Percentiles rank a stretch among this genome's conserved stretches.
These are phyloP conservation scores for Drosophila anomelani DNA, from an alignment of 2,888 invertebrate genomes.

Conservation along the genomic window DNA sequence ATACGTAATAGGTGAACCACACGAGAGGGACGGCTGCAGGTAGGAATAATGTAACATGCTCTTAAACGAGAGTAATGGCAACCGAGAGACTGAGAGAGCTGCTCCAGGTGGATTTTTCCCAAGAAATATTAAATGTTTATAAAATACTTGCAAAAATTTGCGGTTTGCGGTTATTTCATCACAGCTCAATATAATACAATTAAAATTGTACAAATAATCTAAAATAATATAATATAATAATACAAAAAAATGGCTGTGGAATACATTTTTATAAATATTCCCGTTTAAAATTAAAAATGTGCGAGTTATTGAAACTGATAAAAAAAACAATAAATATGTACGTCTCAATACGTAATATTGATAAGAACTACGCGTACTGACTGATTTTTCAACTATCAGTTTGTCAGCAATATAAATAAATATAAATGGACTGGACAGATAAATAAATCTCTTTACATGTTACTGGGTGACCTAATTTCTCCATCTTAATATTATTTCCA, in stretches of 20 bases:
- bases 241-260: no score
- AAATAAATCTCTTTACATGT: not conserved
- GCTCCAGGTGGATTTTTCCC: not conserved
- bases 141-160: no score
- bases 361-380: not conserved
- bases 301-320: not conserved
- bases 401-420: not conserved
- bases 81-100: not conserved
- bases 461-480: not conserved
- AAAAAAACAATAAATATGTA: not conserved
- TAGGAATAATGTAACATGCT: slow-evolving; percentile 24
- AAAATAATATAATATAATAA: no score
- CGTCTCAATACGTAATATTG: not conserved
- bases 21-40: slow-evolving; percentile 27
- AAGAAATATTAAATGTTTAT: not conserved
- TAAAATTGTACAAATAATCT: not conserved
- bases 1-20: slow-evolving; percentile 33
- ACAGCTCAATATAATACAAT: not conserved
- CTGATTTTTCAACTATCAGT: not conserved
- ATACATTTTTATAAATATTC: not conserved
- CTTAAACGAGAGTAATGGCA: slow-evolving; percentile 8
- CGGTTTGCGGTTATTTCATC: not conserved
- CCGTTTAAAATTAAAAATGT: not conserved
- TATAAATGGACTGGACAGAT: not conserved
- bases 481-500: not conserved